A percentile compares a stretch with the other conserved stretches of the same genome.
phyloP scores from a whole-genome alignment of 2,888 invertebrate genomes.

The Pachycephus smyrnensis region DNA sequence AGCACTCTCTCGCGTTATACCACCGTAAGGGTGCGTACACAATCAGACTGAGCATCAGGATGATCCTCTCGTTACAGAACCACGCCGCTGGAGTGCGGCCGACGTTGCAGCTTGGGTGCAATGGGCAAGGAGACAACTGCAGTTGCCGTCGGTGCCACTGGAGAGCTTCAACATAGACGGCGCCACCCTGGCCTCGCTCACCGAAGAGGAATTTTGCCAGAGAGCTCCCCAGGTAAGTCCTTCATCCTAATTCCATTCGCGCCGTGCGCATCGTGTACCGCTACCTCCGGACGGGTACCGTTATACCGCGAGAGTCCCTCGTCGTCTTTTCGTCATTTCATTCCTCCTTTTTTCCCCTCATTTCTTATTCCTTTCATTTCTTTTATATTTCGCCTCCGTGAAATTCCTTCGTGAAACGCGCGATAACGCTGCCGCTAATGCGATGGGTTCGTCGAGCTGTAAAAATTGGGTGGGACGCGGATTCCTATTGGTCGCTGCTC shows the following conservation, averaged over 20 bases:
- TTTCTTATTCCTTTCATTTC: background rate
- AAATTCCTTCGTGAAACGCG: background rate
- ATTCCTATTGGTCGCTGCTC: background rate
- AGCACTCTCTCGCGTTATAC: background rate
- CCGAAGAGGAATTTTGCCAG: constrained; percentile 87
- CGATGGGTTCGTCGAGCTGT: no score
- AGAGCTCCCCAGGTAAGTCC: constrained; percentile 82
- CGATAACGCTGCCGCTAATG: background rate
- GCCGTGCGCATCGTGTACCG: background rate
- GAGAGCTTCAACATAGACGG: constrained; percentile 87
- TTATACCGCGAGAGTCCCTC: constrained; percentile 20
- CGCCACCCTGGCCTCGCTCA: constrained; percentile 78
- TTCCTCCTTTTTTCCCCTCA: background rate
- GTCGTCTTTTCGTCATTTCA: background rate
- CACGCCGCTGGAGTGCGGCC: constrained; percentile 84
- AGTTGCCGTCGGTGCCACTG: constrained; percentile 78
- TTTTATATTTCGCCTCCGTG: background rate
- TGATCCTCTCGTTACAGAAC: constrained; percentile 75
- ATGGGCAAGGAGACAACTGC: constrained; percentile 87
- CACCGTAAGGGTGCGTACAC: background rate
- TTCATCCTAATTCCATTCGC: constrained; percentile 3
- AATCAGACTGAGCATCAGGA: background rate
- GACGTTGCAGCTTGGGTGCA: constrained; percentile 92
- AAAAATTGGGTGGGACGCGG: background rate
- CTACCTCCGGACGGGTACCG: constrained; percentile 30